phyloP scores from a whole-genome alignment of 2,113 vertebrate species.

The Podiceps cristatus region DNA sequence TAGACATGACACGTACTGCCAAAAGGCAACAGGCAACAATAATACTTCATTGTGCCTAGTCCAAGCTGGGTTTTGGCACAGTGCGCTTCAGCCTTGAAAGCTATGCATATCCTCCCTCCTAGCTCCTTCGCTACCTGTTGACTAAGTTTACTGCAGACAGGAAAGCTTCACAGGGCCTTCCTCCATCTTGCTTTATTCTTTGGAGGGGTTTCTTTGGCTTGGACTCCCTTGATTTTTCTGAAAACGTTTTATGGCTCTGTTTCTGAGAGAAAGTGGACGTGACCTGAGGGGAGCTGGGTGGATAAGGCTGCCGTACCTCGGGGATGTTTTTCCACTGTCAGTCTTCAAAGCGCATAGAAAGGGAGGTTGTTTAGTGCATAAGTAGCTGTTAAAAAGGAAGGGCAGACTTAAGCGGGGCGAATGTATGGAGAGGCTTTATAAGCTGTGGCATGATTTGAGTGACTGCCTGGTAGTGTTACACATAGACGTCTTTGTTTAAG shows the following conservation, averaged over 20 bases:
- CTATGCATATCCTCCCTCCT: background rate
- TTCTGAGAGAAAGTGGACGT: background rate
- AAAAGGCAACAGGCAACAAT: background rate
- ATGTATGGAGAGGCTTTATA: background rate
- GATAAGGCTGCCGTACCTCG: background rate
- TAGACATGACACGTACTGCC: background rate
- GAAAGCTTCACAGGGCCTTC: background rate
- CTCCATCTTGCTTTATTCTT: background rate
- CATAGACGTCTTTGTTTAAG: conserved; percentile 45
- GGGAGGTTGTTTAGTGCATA: background rate
- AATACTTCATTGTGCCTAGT: background rate
- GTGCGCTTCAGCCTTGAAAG: background rate
- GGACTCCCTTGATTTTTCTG: background rate
- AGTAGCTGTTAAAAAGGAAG: conserved; percentile 52
- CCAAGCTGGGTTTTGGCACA: background rate
- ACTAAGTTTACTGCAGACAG: background rate
- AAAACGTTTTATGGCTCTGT: background rate
- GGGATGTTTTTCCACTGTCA: background rate
- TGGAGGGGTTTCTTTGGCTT: background rate
- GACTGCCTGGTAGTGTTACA: conserved; percentile 7
- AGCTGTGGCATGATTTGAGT: conserved; percentile 45
- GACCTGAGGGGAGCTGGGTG: background rate
- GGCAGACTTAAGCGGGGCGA: background rate
- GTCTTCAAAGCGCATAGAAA: background rate
- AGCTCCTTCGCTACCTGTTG: background rate